phyloP scores from a whole-genome alignment of 2,113 vertebrate species.

The Siniperca chuatsi region DNA sequence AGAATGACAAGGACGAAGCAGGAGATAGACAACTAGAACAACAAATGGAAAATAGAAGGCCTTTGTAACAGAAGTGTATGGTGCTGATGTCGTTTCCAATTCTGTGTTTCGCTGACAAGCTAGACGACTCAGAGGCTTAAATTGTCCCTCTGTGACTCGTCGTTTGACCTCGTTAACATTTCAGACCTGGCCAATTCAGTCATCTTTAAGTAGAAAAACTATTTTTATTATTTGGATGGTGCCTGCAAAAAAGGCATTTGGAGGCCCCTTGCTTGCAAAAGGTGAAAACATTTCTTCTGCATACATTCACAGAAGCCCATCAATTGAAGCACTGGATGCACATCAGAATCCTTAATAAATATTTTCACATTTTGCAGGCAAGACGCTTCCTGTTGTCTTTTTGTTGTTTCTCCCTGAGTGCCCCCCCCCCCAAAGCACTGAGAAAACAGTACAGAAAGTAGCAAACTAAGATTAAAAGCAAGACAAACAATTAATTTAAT shows the following conservation, averaged over 20 bases:
- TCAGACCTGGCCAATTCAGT: background rate
- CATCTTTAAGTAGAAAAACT: background rate
- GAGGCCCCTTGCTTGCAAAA: background rate
- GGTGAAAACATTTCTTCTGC: background rate
- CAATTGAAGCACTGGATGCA: background rate
- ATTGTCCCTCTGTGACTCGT: background rate
- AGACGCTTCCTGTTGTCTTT: background rate
- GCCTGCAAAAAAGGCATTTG: background rate
- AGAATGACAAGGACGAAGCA: constrained; percentile 25
- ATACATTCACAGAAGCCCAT: background rate
- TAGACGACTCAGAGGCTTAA: background rate
- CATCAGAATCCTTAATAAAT: background rate
- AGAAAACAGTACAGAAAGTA: background rate
- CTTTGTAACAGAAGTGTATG: constrained; percentile 4
- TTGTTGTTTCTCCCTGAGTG: background rate
- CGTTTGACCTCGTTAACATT: constrained; percentile 1
- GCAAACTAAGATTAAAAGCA: constrained; percentile 21
- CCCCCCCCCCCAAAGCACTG: background rate
- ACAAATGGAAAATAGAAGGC: constrained; percentile 27
- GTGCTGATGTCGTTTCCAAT: constrained; percentile 7
- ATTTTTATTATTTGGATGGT: background rate
- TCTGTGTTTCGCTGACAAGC: background rate
- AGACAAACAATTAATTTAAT: background rate
- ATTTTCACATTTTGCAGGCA: background rate
- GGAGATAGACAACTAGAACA: constrained; percentile 36